phyloP scores from a whole-genome alignment of 92 coral and sea anemone species.

The Actinernus sp. region DNA sequence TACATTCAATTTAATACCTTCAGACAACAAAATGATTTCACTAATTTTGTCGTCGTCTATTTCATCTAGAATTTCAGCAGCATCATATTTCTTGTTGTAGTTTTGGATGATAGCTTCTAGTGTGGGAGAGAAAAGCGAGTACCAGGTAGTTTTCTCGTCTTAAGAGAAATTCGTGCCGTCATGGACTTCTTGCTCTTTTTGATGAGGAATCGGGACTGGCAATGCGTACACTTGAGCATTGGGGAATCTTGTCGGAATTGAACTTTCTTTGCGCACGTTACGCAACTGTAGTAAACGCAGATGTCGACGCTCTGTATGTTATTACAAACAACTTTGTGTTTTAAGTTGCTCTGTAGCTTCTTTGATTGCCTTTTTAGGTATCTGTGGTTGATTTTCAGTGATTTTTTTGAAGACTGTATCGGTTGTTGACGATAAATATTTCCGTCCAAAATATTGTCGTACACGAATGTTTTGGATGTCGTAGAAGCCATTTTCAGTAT shows the following conservation, averaged over 20 bases:
- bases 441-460: constrained; percentile 57
- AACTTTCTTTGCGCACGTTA: constrained; percentile 40
- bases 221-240: constrained; percentile 39
- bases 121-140: constrained; percentile 19
- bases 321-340: constrained; percentile 1
- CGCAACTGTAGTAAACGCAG: constrained; percentile 33
- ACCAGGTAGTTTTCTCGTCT: constrained; percentile 5
- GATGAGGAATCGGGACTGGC: constrained; percentile 27
- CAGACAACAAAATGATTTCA: constrained; percentile 2
- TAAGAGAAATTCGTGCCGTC: constrained; percentile 25
- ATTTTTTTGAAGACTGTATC: constrained; percentile 25
- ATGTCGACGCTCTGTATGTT: constrained; percentile 26
- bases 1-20: constrained; percentile 6
- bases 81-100: constrained; percentile 20
- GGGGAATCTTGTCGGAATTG: constrained; percentile 32
- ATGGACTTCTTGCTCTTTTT: constrained; percentile 20
- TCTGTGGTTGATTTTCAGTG: constrained; percentile 13
- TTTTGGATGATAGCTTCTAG: constrained; percentile 37
- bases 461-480: constrained; percentile 47
- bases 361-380: background rate
- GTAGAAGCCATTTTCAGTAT: constrained; percentile 35
- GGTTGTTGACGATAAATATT: constrained; percentile 35
- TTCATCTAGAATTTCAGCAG: background rate
- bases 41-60: constrained; percentile 11
- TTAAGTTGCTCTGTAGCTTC: constrained; percentile 14